These are phyloP conservation scores for Typhlichthys subterraneus DNA, from an alignment of 2,797 vertebrate species.

Conservation along the genomic window DNA sequence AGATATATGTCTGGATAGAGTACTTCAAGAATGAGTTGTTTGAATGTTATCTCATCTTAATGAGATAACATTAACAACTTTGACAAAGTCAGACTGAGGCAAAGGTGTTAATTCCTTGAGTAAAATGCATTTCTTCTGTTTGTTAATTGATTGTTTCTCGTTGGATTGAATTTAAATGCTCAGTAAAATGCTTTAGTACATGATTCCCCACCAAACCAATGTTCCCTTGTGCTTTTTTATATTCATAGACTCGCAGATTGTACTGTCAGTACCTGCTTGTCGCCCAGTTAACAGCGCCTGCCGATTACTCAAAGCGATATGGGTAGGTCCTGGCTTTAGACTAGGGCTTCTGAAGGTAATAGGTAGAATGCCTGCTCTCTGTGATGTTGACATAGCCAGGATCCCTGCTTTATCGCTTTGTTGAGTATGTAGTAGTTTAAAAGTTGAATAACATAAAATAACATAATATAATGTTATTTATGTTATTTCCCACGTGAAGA, in stretches of 20 bases:
- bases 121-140: constrained; percentile 73
- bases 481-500: constrained; percentile 98
- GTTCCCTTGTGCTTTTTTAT: constrained; percentile 50
- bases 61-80: too few species aligned
- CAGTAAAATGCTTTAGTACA: constrained; percentile 56
- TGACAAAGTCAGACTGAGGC: too few species aligned
- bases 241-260: constrained; percentile 80
- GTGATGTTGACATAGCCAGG: constrained; percentile 91
- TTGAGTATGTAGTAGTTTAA: constrained; percentile 99
- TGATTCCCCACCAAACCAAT: constrained; percentile 36
- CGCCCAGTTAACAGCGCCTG: constrained; percentile 93
- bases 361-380: constrained; percentile 98
- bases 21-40: constrained; percentile 44
- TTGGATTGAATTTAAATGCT: constrained; percentile 71
- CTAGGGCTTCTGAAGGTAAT: constrained; percentile 94
- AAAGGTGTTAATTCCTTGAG: too few species aligned
- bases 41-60: too few species aligned
- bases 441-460: constrained; percentile 99
- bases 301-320: constrained; percentile 99
- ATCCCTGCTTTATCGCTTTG: constrained; percentile 99
- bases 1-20: constrained; percentile 34
- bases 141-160: constrained; percentile 78
- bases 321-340: constrained; percentile 98
- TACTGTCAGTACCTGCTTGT: constrained; percentile 75
- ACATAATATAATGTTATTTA: constrained; percentile 99